Evolutionary conservation across 2,113 vertebrate species (phyloP).

Genomic region (Oxyruncus cristatus): DNA sequence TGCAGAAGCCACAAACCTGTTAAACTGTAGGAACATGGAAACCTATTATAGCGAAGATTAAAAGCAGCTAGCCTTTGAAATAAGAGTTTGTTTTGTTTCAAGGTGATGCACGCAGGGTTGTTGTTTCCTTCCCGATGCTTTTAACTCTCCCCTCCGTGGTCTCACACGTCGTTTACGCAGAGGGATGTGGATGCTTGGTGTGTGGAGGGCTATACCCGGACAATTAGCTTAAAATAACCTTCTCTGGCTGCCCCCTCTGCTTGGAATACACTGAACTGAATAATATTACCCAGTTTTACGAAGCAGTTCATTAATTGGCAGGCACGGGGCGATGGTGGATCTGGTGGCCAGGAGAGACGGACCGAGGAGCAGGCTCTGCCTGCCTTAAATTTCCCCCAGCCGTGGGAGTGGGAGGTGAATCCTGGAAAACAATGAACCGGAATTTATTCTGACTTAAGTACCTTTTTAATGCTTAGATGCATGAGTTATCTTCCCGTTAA

Average conservation of each 20-base stretch:
- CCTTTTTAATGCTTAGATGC: constrained; percentile 76
- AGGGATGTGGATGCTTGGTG: not conserved
- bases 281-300: not conserved
- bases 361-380: not conserved
- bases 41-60: not conserved
- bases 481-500: constrained; percentile 73
- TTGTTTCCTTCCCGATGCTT: not conserved
- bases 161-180: not conserved
- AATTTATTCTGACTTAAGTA: constrained; percentile 68
- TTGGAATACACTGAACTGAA: not conserved
- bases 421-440: constrained; percentile 3
- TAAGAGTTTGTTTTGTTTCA: not conserved
- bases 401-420: constrained; percentile 8
- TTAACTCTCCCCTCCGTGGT: not conserved
- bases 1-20: not conserved
- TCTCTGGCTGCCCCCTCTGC: not conserved
- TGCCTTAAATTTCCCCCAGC: not conserved
- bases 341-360: not conserved
- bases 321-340: not conserved
- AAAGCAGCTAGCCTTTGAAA: not conserved
- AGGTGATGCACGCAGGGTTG: not conserved
- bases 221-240: not conserved
- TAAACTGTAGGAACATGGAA: not conserved
- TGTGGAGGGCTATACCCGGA: not conserved
- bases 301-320: not conserved